Evolutionary conservation across 2,888 invertebrate genomes (phyloP).

Genomic region (Oscheius onirici): DNA sequence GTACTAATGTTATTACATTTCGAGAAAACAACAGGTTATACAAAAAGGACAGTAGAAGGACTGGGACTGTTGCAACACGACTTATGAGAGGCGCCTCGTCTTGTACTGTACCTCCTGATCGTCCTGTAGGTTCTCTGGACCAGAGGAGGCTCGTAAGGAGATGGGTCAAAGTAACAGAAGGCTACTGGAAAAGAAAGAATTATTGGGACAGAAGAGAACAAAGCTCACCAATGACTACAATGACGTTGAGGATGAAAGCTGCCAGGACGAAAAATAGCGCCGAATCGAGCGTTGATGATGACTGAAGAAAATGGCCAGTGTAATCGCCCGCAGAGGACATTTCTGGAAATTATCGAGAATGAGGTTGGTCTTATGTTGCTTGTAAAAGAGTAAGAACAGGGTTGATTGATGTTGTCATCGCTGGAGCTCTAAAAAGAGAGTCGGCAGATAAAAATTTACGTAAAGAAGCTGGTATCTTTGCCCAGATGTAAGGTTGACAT

Average conservation of each 20-base stretch:
- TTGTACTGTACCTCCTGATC: conserved; percentile 34
- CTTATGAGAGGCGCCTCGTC: conserved; percentile 40
- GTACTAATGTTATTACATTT: not conserved
- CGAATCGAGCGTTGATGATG: conserved; percentile 56
- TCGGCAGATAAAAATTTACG: too few species aligned
- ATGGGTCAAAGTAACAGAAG: conserved; percentile 61
- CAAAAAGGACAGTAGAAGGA: conserved; percentile 54
- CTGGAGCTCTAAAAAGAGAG: too few species aligned
- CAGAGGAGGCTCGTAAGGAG: conserved; percentile 48
- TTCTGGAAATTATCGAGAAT: too few species aligned
- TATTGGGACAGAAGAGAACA: not conserved
- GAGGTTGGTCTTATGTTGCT: too few species aligned
- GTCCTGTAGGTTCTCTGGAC: conserved; percentile 48
- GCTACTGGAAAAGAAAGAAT: conserved; percentile 40
- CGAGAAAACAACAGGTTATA: conserved; percentile 21
- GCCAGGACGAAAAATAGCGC: conserved; percentile 59
- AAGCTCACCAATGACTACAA: conserved; percentile 54
- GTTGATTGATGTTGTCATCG: too few species aligned
- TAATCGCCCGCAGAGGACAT: conserved; percentile 20
- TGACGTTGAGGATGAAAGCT: conserved; percentile 58
- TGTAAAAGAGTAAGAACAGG: too few species aligned
- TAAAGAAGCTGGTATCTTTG: too few species aligned
- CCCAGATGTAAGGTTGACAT: too few species aligned
- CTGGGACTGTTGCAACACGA: conserved; percentile 42
- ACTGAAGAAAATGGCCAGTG: conserved; percentile 43